These are phyloP conservation scores for Astropecten irregularis DNA, from an alignment of 53 echinoderm and acorn worm species.

Conservation along the genomic window DNA sequence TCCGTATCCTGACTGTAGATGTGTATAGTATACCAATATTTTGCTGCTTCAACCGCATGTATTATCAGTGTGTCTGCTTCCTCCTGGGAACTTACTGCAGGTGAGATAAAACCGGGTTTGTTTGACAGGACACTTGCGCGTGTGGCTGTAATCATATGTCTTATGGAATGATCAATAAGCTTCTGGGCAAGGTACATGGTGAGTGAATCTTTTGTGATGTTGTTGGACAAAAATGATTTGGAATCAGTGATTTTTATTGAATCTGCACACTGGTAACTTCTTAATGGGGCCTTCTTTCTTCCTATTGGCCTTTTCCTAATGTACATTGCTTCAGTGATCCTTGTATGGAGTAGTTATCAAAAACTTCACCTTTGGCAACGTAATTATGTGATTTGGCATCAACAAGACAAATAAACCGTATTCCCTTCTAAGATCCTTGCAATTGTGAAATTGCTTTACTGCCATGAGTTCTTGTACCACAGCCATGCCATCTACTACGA, in stretches of 20 bases:
- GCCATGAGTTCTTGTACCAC: conserved; percentile 23
- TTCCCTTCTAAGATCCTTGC: conserved; percentile 1
- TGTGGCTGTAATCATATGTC: conserved; percentile 23
- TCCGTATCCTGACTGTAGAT: conserved; percentile 50
- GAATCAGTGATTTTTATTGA: conserved; percentile 29
- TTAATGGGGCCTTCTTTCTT: background rate
- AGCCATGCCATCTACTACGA: conserved; percentile 44
- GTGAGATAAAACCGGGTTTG: background rate
- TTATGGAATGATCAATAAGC: background rate
- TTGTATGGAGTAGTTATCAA: conserved; percentile 32
- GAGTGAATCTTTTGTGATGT: conserved; percentile 42
- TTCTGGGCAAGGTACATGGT: conserved; percentile 45
- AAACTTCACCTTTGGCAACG: background rate
- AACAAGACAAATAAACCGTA: background rate
- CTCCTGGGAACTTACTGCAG: conserved; percentile 36
- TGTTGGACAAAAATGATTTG: conserved; percentile 30
- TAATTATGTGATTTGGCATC: background rate
- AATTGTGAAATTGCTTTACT: conserved; percentile 5
- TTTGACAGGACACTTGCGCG: conserved; percentile 14
- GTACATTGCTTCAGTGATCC: conserved; percentile 17
- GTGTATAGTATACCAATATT: conserved; percentile 4
- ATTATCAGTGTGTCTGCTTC: conserved; percentile 49
- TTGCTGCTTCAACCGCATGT: conserved; percentile 28
- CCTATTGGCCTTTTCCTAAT: background rate
- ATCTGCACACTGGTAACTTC: conserved; percentile 15